Evolutionary conservation across 1,140 invertebrate genomes (phyloP).

Genomic region (Teleogryllus occipitalis): DNA sequence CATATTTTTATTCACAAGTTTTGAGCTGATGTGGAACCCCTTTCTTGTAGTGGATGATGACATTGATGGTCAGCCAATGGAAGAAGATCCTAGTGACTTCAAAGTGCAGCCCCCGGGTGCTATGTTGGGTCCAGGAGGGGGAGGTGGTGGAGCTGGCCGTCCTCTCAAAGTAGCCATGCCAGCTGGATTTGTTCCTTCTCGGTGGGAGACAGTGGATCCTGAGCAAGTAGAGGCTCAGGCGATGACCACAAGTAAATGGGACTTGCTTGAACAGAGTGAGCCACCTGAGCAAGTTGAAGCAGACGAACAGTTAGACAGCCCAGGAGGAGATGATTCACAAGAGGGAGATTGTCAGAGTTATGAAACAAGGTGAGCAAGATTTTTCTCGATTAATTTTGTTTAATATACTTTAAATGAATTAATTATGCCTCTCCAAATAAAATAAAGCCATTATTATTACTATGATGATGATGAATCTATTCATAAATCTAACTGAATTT

Average conservation of each 20-base stretch:
- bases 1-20: too few species aligned
- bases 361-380: background rate
- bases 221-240: constrained; percentile 77
- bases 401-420: too few species aligned
- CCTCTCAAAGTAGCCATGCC: constrained; percentile 33
- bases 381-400: background rate
- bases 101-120: constrained; percentile 25
- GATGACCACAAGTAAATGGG: constrained; percentile 85
- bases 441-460: too few species aligned
- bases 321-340: constrained; percentile 18
- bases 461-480: too few species aligned
- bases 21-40: too few species aligned
- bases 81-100: constrained; percentile 40
- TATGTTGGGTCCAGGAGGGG: background rate
- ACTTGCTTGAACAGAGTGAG: constrained; percentile 53
- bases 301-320: constrained; percentile 32
- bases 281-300: constrained; percentile 27
- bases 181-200: constrained; percentile 74
- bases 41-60: constrained; percentile 64
- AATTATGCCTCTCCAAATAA: too few species aligned
- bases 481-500: too few species aligned
- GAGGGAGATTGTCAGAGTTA: constrained; percentile 17
- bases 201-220: constrained; percentile 93
- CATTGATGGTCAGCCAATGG: constrained; percentile 70
- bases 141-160: constrained; percentile 25